Evolutionary conservation across 2,797 vertebrate genomes (phyloP), one percentile per base, ranked within the genome.

Genomic region (Pelochelys cantorii): DNA sequence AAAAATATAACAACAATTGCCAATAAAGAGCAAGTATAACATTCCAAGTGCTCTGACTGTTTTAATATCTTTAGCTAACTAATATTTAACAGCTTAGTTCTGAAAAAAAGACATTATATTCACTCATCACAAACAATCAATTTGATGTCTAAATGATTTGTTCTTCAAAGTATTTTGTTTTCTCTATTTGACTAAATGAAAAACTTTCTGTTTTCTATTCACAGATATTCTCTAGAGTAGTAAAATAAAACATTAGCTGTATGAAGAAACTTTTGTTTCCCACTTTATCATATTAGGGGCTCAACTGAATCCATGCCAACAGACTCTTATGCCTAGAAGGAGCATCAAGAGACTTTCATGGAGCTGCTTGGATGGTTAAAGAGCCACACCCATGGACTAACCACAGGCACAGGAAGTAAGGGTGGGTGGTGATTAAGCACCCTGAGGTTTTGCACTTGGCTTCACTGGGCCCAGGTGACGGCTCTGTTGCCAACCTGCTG

Each of bases 141-240:
- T 68, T 81, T 81, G 81, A 23, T 71, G 11, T 22, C 27, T 37
- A 57, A 4, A 84, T 20, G 7, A 56, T 82, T 79, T 85, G 53
- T 22, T 79, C 52, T 48, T 48, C 42, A 48, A 48, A 48, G 42
- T 48, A 48, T 48, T 48, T 59, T 65, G 4, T 17, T 77, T n/a
- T 25, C 17, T 31, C 79, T 42, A 15, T 42, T 25, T 37, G 55
- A n/a, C 10, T 79, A 42, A 75, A 65, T n/a, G 56, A 31, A 48
- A 25, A 68, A 18, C 25, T 52, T 29, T 74, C 74, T 31, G 81
- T 15, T 68, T 79, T 78, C 81, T 56, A 29, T 54, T 20, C 17
- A n/a, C n/a, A 34, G n/a, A 22, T 4, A 1, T 62, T 18, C 3
- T 87, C 74, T 29, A 20, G 0, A 1, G 10, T 89, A 57, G 12